Percentiles rank a stretch among this genome's conserved stretches.
Conservation (phyloP, 2,113 vertebrate species). For the Pungitius pungitius region DNA sequence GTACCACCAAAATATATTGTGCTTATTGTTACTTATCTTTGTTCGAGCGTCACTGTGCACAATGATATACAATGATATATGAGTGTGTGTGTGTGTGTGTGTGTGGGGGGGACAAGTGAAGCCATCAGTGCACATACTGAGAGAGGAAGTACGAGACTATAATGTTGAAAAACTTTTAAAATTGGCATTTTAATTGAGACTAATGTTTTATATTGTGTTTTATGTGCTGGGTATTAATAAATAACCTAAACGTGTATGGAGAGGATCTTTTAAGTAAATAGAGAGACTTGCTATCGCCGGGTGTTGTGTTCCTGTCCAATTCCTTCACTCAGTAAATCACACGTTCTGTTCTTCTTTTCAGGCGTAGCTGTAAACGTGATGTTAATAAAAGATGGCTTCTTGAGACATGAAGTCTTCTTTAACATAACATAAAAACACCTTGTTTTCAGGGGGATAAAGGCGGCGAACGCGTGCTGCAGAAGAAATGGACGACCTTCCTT, state of each 20-base stretch:
- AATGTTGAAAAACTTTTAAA: neutral
- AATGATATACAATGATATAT: neutral
- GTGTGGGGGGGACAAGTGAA: neutral
- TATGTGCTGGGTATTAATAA: neutral
- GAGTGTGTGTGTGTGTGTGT: too few relatives aligned
- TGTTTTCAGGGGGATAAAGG: conserved; percentile 89
- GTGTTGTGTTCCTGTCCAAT: neutral
- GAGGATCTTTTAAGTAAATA: neutral
- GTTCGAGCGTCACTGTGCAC: neutral
- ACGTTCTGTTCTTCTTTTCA: neutral
- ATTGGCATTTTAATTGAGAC: neutral
- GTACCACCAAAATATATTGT: neutral
- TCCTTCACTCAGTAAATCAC: neutral
- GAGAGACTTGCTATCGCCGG: too few relatives aligned
- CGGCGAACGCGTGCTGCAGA: conserved; percentile 94
- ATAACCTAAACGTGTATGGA: neutral
- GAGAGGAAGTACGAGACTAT: neutral
- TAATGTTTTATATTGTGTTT: neutral
- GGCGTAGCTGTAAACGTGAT: neutral
- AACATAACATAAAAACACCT: neutral
- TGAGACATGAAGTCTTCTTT: neutral
- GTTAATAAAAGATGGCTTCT: neutral
- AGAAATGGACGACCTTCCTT: conserved; percentile 96
- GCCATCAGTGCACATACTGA: neutral
- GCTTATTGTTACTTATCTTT: neutral